phyloP scores from a whole-genome alignment of 2,888 invertebrate genomes.

The Epinotia brunnichana region DNA sequence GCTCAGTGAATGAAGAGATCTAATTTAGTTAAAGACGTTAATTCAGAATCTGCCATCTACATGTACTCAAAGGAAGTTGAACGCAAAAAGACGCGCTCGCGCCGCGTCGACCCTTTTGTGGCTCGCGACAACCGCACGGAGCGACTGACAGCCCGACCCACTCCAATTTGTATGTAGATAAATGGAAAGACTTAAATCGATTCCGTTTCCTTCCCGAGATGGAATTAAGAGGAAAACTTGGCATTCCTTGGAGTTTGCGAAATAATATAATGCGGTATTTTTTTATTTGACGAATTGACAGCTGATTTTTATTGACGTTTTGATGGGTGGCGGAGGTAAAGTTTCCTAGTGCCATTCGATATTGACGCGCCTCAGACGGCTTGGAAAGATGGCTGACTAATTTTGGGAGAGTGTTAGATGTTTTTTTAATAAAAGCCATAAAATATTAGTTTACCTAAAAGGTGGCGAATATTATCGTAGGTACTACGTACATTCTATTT shows the following conservation, averaged over 20 bases:
- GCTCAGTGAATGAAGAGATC: constrained; percentile 36
- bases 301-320: constrained; percentile 43
- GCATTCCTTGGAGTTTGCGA: constrained; percentile 46
- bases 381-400: constrained; percentile 17
- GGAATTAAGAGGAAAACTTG: constrained; percentile 51
- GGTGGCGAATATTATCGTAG: not conserved
- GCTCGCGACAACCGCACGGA: constrained; percentile 55
- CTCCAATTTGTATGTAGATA: constrained; percentile 68
- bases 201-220: constrained; percentile 48
- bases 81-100: constrained; percentile 55
- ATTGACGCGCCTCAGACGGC: constrained; percentile 13
- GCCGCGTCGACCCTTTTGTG: constrained; percentile 56
- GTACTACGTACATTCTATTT: no score
- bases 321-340: constrained; percentile 32
- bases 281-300: constrained; percentile 43
- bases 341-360: constrained; percentile 29
- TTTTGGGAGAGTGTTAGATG: constrained; percentile 4
- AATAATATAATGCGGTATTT: constrained; percentile 45
- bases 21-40: constrained; percentile 48
- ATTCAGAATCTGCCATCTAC: constrained; percentile 56
- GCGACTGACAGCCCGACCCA: constrained; percentile 56
- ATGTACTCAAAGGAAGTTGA: constrained; percentile 57
- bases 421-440: not conserved
- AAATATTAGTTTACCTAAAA: not conserved
- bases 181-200: constrained; percentile 61